Conservation (phyloP, 2,888 invertebrate species). For the Leistus spinibarbis region DNA sequence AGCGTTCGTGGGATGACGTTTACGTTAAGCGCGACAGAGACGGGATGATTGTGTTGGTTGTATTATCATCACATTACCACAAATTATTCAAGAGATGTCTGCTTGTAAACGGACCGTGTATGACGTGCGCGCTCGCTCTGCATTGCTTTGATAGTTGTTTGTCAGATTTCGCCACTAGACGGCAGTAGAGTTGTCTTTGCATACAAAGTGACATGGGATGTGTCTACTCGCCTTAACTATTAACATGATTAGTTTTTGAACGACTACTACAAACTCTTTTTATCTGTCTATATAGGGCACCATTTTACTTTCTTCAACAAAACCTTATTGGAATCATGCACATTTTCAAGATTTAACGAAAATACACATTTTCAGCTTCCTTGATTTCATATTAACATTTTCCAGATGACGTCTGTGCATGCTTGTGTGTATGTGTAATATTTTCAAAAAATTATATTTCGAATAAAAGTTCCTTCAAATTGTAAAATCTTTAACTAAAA, state of each 20-base stretch:
- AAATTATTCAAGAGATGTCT: neutral
- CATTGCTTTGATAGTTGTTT: neutral
- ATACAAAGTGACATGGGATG: neutral
- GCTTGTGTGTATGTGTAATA: no score
- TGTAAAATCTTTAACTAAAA: no score
- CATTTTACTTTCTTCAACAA: no score
- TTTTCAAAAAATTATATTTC: no score
- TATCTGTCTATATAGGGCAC: no score
- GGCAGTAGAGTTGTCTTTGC: neutral
- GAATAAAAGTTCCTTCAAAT: no score
- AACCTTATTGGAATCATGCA: no score
- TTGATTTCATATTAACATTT: no score
- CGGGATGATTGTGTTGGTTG: neutral
- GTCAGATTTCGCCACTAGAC: neutral
- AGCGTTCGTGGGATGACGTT: neutral
- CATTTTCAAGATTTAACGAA: no score
- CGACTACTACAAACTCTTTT: no score
- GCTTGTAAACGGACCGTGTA: neutral
- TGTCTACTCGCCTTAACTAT: neutral
- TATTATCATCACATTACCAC: neutral
- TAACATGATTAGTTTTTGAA: neutral
- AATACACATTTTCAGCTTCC: no score
- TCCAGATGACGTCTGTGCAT: no score
- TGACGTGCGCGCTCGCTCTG: neutral
- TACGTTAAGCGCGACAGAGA: neutral